Evolutionary conservation across 1,140 invertebrate genomes (phyloP).

Genomic region (Dolichoris vasculosae): DNA sequence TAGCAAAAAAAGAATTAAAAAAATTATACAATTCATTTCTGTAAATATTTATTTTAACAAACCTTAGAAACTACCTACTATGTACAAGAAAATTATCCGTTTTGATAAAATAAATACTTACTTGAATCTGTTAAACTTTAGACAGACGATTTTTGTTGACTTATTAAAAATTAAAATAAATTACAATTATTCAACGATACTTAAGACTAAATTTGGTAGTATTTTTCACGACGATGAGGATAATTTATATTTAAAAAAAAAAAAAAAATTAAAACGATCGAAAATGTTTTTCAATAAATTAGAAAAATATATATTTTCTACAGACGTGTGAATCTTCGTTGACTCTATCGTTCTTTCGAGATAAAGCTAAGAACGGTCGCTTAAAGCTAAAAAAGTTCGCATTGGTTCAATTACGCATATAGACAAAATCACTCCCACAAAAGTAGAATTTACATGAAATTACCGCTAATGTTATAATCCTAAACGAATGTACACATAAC

Average conservation of each 20-base stretch:
- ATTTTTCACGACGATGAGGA: background rate
- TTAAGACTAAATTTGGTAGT: slow-evolving; percentile 34
- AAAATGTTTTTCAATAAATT: slow-evolving; percentile 14
- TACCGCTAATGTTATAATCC: background rate
- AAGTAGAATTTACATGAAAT: slow-evolving; percentile 1
- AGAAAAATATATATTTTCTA: background rate
- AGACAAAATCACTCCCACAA: background rate
- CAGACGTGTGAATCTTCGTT: slow-evolving; percentile 14
- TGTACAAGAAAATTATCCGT: slow-evolving; percentile 13
- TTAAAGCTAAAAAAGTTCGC: slow-evolving; percentile 24
- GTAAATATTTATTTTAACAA: slow-evolving; percentile 23
- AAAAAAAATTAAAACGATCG: background rate
- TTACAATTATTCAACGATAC: background rate
- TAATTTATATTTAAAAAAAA: background rate
- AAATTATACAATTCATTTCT: background rate
- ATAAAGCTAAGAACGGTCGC: slow-evolving; percentile 35
- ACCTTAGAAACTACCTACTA: slow-evolving; percentile 12
- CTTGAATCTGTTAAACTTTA: background rate
- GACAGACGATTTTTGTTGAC: background rate
- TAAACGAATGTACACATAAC: background rate
- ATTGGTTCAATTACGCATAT: background rate
- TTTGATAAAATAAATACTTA: slow-evolving; percentile 18
- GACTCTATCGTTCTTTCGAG: background rate
- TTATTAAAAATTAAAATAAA: slow-evolving; percentile 5
- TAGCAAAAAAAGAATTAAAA: background rate